Conservation (phyloP, 1,140 invertebrate genomes). For the Formica selysi region DNA sequence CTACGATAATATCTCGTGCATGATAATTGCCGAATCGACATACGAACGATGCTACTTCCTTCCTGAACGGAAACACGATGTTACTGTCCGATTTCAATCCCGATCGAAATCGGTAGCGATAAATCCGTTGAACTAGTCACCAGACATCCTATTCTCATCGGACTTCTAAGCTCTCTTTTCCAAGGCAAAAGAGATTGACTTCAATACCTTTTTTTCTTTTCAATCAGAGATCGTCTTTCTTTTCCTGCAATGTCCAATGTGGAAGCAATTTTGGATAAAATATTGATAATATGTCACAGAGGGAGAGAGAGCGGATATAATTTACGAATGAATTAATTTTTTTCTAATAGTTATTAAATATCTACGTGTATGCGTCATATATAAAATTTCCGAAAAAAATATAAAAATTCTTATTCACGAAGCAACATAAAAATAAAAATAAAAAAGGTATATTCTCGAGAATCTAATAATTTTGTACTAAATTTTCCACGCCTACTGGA, state of each 20-base stretch:
- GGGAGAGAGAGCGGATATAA: not conserved
- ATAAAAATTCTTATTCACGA: not conserved
- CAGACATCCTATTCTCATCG: constrained; percentile 38
- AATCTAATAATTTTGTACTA: not conserved
- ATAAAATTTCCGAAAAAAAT: not conserved
- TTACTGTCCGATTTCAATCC: constrained; percentile 36
- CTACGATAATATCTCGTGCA: not conserved
- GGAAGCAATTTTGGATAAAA: constrained; percentile 8
- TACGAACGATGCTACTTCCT: constrained; percentile 45
- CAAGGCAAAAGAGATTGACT: not conserved
- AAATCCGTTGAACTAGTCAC: constrained; percentile 49
- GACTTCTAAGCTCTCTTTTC: constrained; percentile 4
- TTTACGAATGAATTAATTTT: constrained; percentile 30
- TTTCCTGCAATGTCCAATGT: not conserved
- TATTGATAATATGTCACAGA: constrained; percentile 1
- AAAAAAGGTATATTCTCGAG: not conserved
- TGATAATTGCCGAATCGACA: constrained; percentile 45
- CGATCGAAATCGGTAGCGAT: constrained; percentile 49
- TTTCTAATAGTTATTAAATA: not conserved
- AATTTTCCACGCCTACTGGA: not conserved
- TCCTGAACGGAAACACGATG: constrained; percentile 27
- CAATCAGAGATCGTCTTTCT: constrained; percentile 6
- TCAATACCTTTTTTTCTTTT: constrained; percentile 14
- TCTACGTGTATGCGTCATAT: not conserved
- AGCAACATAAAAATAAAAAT: not conserved